A percentile compares a stretch with the other conserved stretches of the same genome.
Conservation (phyloP, 2,888 invertebrate species). For the Hyposoter dolosus region DNA sequence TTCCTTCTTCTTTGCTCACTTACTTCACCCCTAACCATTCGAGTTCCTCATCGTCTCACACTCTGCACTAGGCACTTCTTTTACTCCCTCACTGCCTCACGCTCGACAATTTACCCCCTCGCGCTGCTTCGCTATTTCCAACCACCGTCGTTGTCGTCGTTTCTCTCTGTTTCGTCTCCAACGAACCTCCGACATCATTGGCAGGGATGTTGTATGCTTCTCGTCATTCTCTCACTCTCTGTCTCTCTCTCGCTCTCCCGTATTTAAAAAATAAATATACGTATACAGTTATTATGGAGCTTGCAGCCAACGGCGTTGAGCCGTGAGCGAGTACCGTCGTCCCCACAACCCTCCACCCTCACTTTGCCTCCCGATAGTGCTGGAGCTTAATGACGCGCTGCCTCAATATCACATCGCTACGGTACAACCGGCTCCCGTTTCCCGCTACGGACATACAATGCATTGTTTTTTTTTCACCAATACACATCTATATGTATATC, state of each 20-base stretch:
- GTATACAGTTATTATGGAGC: slow-evolving; percentile 37
- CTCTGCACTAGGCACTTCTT: slow-evolving; percentile 56
- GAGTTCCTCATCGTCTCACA: slow-evolving; percentile 61
- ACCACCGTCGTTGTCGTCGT: slow-evolving; percentile 27
- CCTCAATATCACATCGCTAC: slow-evolving; percentile 78
- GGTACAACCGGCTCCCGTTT: slow-evolving; percentile 61
- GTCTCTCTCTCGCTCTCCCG: slow-evolving; percentile 57
- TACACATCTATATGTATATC: slow-evolving; percentile 23
- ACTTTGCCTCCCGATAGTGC: slow-evolving; percentile 59
- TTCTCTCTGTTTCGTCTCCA: slow-evolving; percentile 53
- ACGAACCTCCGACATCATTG: slow-evolving; percentile 61
- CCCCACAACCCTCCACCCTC: slow-evolving; percentile 31
- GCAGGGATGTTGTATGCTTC: slow-evolving; percentile 53
- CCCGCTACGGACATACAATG: slow-evolving; percentile 67
- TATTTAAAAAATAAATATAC: slow-evolving; percentile 38
- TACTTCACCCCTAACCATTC: slow-evolving; percentile 59
- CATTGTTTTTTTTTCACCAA: slow-evolving; percentile 64
- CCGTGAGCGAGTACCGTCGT: slow-evolving; percentile 47
- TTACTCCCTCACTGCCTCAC: slow-evolving; percentile 76
- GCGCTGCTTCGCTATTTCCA: slow-evolving; percentile 59
- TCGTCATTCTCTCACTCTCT: slow-evolving; percentile 36
- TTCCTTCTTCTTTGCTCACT: slow-evolving; percentile 70
- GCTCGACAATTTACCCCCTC: slow-evolving; percentile 82
- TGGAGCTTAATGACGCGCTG: slow-evolving; percentile 77
- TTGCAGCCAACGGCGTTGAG: slow-evolving; percentile 59